Evolutionary conservation across 1,140 invertebrate species (phyloP), one percentile per base, ranked within the genome.

Genomic region (Calliphora vicina): DNA sequence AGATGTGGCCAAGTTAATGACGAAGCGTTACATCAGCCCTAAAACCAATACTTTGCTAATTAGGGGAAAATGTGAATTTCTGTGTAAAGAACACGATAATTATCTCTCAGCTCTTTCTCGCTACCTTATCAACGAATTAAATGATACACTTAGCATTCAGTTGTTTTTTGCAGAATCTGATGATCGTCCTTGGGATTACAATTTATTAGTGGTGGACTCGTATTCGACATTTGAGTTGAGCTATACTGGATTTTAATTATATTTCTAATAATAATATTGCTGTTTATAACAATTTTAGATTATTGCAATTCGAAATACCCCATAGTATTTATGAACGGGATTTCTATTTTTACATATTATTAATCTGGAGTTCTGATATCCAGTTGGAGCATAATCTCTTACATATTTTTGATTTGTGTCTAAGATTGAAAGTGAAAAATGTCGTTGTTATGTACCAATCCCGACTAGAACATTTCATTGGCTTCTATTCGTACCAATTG

Each of bases 401-500:
- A 29, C 17, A 74, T 35, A 74, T 74, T 35, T 74, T 74, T 74
- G 35, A 74, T n/a, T 13, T 74, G 0, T 74, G 72, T n/a, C n/a
- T 74, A n/a, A 13, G 35, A 35, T 35, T 74, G 6, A 29, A 29
- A 4, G 72, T 74, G 27, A 74, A 74, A 17, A 74, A 84, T 50
- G 81, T 72, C 57, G 74, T 82, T 13, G n/a, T 84, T 17, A 84
- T 84, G 74, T 17, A 71, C 0, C 9, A 82, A 73, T 42, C 73
- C 9, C 27, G 17, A 0, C 10, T 25, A 17, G 61, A 23, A 5
- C n/a, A 57, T 23, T 29, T 10, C 35, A 61, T 83, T 27, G 15
- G 74, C 2, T 82, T 84, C 5, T 84, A 72, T 17, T 82, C 81
- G 5, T 84, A 84, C 26, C 4, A 27, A 8, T 23, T 61, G 4